Conservation (phyloP, 2,888 invertebrate genomes). For the Ichneumon xanthorius region DNA sequence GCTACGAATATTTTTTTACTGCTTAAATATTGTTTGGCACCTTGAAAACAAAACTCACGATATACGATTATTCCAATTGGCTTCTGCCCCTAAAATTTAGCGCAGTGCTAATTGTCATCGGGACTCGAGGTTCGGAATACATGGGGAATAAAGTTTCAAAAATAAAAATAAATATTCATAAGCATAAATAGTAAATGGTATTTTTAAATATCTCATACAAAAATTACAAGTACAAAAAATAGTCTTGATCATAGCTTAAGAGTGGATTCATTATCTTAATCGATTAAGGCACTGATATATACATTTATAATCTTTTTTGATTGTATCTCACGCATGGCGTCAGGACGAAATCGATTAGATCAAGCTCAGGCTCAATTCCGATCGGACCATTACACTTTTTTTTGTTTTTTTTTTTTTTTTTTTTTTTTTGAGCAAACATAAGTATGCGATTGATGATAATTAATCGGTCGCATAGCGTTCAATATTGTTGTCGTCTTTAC, state of each 20-base stretch:
- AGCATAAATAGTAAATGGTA: conserved; percentile 80
- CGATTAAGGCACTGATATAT: conserved; percentile 79
- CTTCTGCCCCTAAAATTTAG: background rate
- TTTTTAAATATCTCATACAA: conserved; percentile 81
- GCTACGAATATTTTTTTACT: no score
- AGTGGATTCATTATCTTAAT: conserved; percentile 63
- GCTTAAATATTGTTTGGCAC: background rate
- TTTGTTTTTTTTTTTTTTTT: conserved; percentile 12
- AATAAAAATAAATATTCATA: conserved; percentile 52
- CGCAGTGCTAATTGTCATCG: background rate
- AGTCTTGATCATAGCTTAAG: conserved; percentile 66
- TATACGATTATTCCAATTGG: background rate
- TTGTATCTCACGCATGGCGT: conserved; percentile 61
- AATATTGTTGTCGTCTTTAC: background rate
- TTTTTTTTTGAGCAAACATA: conserved; percentile 53
- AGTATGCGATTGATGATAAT: conserved; percentile 55
- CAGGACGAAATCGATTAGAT: conserved; percentile 31
- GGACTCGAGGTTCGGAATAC: background rate
- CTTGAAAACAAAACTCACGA: background rate
- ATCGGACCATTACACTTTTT: conserved; percentile 14
- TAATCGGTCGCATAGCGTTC: conserved; percentile 8
- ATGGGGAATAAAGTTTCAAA: background rate
- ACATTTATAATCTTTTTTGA: conserved; percentile 70
- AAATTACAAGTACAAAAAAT: conserved; percentile 78
- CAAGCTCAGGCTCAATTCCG: conserved; percentile 26